Percentiles rank a stretch among this genome's conserved stretches.
phyloP scores from a whole-genome alignment of 2,113 vertebrate genomes.

The Onychostoma macrolepis region DNA sequence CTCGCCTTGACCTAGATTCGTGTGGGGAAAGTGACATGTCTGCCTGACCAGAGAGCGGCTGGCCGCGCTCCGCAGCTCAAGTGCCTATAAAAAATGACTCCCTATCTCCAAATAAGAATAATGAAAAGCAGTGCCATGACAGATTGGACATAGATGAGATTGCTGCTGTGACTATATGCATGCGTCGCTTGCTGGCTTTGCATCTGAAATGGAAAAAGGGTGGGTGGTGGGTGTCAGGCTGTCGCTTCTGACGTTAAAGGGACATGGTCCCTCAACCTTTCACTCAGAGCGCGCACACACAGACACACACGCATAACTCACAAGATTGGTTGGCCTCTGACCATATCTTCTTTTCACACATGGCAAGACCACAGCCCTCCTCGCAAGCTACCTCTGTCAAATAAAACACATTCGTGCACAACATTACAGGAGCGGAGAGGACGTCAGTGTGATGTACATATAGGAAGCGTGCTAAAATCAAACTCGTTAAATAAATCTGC shows the following conservation, averaged over 20 bases:
- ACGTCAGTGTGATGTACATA: conserved; percentile 13
- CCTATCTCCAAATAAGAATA: conserved; percentile 80
- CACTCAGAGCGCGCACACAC: conserved; percentile 32
- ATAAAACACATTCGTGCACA: conserved; percentile 16
- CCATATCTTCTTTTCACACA: conserved; percentile 57
- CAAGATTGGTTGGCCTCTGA: conserved; percentile 59
- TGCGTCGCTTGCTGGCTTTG: conserved; percentile 75
- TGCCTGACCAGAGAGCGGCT: conserved; percentile 76
- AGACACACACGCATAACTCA: conserved; percentile 6
- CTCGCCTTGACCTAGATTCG: conserved; percentile 83
- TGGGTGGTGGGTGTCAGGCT: conserved; percentile 63
- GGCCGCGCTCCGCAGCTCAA: conserved; percentile 69
- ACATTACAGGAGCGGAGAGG: conserved; percentile 15
- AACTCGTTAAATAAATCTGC: conserved; percentile 45
- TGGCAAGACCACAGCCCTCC: conserved; percentile 46
- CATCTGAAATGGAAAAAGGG: conserved; percentile 78
- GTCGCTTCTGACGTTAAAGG: conserved; percentile 62
- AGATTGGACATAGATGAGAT: conserved; percentile 84
- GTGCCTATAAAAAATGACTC: conserved; percentile 85
- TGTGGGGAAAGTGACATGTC: conserved; percentile 76
- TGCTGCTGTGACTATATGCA: conserved; percentile 83
- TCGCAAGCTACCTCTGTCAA: conserved; percentile 29
- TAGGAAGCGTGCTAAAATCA: conserved; percentile 21
- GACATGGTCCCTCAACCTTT: conserved; percentile 59
- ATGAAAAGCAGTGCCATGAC: conserved; percentile 83